These are phyloP conservation scores for Tinea pellionella DNA, from an alignment of 2,888 invertebrate species.

Conservation along the genomic window DNA sequence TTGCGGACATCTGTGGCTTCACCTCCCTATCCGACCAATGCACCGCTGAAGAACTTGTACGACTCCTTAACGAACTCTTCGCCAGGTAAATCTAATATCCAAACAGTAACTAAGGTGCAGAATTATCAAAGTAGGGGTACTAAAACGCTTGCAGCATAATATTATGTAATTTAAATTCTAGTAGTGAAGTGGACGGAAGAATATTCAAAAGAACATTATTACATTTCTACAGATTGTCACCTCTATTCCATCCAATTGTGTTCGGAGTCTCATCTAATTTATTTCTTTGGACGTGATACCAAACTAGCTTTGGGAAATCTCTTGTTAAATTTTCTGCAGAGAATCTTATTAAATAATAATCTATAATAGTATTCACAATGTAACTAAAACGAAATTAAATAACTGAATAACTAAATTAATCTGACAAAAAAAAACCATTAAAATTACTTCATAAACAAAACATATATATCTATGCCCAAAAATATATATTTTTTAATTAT, in stretches of 20 bases:
- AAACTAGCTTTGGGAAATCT: background rate
- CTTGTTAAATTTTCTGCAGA: background rate
- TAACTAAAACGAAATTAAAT: too few species aligned
- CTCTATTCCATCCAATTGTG: background rate
- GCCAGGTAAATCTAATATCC: slow-evolving; percentile 72
- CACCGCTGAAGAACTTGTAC: slow-evolving; percentile 90
- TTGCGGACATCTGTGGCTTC: slow-evolving; percentile 94
- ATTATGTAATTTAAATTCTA: background rate
- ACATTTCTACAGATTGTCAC: background rate
- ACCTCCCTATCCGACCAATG: slow-evolving; percentile 92
- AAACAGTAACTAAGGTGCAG: too few species aligned
- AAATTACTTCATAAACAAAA: too few species aligned
- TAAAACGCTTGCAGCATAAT: background rate
- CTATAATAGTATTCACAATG: too few species aligned
- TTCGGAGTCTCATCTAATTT: background rate
- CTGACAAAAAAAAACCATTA: too few species aligned
- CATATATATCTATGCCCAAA: too few species aligned
- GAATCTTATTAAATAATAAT: background rate
- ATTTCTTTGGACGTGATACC: background rate
- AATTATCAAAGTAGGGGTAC: background rate
- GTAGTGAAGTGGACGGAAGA: background rate
- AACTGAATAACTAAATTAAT: too few species aligned
- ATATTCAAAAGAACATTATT: background rate
- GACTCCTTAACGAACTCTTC: slow-evolving; percentile 89
- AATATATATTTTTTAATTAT: too few species aligned